Evolutionary conservation across 64 coral and sea anemone genomes (phyloP), one percentile per base, ranked within the genome.

Genomic region (Pocillopora verrucosa): DNA sequence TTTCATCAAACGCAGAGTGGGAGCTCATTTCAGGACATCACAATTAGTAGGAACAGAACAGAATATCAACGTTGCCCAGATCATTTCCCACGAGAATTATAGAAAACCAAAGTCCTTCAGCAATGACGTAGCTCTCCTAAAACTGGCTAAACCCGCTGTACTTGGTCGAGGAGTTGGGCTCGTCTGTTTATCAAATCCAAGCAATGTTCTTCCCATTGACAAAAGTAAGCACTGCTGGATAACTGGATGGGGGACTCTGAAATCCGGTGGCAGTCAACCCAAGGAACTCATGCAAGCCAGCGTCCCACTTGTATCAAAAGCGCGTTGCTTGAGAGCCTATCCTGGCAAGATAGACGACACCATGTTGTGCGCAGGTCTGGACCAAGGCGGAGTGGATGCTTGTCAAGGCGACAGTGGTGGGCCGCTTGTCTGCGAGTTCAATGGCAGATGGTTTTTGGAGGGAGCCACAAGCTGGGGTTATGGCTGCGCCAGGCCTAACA

Each of bases 41-140:
- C 56, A 16, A 5, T 15, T 45, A 11, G 61, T 56, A 1, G 60
- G 70, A 34, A 84, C 74, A 9, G 63, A 72, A 35, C 78, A 90
- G 80, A 45, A 73, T 24, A 74, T 90, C 65, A 58, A 83, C 58
- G 78, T 83, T 12, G 69, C 79, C 19, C 41, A 84, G 17, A 90
- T 90, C 5, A 90, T 83, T 22, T 19, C 26, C 13, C 89, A 90
- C 37, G 64, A 65, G 24, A 59, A 45, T 10, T 90, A 90, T 41
- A 24, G 73, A 10, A 73, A 82, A 34, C 88, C 88, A 26, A 34
- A 78, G 5, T 57, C 34, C 35, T 35, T 74, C 65, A 77, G 77
- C 16, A 72, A 90, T 34, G 89, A 90, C 56, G 41, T 90, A 22
- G 89, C 89, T 22, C 61, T 90, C 13, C 16, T 90, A 16, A 90